These are phyloP conservation scores for Thermophis baileyi DNA, from an alignment of 2,113 vertebrate genomes.

Conservation along the genomic window DNA sequence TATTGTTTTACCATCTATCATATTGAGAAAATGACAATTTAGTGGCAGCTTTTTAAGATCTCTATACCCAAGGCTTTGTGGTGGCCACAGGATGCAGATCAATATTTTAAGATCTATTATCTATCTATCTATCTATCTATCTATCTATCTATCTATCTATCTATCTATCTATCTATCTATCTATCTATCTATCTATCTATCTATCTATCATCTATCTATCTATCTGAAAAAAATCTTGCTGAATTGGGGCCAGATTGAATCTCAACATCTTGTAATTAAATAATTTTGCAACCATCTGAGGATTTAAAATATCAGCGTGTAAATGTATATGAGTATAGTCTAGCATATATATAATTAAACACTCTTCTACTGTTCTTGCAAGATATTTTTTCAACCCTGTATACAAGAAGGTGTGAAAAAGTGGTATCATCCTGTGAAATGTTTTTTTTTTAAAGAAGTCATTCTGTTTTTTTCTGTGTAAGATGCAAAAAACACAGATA, in stretches of 20 bases:
- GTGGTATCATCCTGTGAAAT: not conserved
- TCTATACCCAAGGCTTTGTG: not conserved
- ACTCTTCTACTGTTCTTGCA: not conserved
- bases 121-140: too few relatives aligned
- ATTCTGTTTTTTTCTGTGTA: not conserved
- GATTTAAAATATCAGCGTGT: not conserved
- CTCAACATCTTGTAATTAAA: not conserved
- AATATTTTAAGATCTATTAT: not conserved
- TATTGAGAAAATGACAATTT: not conserved
- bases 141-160: too few relatives aligned
- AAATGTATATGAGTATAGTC: not conserved
- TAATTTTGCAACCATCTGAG: not conserved
- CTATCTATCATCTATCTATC: too few relatives aligned
- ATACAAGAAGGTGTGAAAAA: not conserved
- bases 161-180: too few relatives aligned
- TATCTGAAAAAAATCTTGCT: not conserved
- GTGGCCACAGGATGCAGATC: not conserved
- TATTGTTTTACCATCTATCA: not conserved
- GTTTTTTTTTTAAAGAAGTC: not conserved
- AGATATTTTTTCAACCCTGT: not conserved
- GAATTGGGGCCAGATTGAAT: not conserved
- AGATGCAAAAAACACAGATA: not conserved
- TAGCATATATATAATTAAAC: not conserved
- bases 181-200: too few relatives aligned
- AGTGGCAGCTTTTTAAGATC: not conserved